Evolutionary conservation across 1,140 invertebrate species (phyloP).

Genomic region (Diploscapter pachys): DNA sequence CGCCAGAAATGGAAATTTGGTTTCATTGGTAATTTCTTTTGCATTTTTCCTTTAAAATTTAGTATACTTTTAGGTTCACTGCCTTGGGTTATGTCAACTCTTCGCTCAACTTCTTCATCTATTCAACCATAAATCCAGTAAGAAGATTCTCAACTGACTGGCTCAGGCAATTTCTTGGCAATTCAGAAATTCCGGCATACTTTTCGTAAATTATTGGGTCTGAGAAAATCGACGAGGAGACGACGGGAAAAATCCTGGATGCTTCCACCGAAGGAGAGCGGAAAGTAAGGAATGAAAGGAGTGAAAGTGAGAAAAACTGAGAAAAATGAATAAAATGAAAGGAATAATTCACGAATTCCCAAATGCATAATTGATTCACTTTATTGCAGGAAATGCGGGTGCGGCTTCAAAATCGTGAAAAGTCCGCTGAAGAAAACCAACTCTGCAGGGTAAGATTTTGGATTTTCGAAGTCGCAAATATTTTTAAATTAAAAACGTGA

Average conservation of each 20-base stretch:
- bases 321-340: conserved; percentile 10
- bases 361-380: conserved; percentile 1
- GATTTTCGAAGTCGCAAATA: too few species aligned
- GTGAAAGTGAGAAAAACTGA: conserved; percentile 5
- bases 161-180: background rate
- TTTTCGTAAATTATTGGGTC: conserved; percentile 51
- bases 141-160: background rate
- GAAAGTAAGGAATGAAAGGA: conserved; percentile 18
- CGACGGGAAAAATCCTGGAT: conserved; percentile 49
- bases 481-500: too few species aligned
- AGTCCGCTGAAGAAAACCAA: conserved; percentile 44
- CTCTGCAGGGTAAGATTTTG: conserved; percentile 44
- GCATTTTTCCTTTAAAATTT: too few species aligned
- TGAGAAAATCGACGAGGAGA: conserved; percentile 37
- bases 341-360: background rate
- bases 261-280: conserved; percentile 45
- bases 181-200: conserved; percentile 57
- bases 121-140: conserved; percentile 58
- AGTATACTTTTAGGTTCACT: conserved; percentile 38
- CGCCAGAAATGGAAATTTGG: conserved; percentile 42
- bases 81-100: conserved; percentile 57
- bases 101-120: conserved; percentile 57
- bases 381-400: conserved; percentile 27
- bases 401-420: conserved; percentile 47
- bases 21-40: conserved; percentile 47